Base-by-base conservation (phyloP, 2,113 vertebrate species). In the Apodemus speciosus region DNA sequence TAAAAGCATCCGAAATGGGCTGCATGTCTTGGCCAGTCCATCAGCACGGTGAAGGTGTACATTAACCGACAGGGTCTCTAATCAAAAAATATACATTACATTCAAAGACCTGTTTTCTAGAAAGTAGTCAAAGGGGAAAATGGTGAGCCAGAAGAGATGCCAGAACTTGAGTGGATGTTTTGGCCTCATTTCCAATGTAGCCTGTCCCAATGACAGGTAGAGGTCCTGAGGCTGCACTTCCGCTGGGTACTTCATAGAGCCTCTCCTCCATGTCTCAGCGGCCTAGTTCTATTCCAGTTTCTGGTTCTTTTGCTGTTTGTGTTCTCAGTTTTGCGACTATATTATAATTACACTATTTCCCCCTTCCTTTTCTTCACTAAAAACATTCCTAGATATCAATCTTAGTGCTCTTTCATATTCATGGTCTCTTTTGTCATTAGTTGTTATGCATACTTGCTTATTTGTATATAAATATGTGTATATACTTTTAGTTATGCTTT, bases 1-100 rank as follows among this genome's bases (percentile, higher is more conserved):
- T 96, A 96, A 97, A 96, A 97, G 95, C 95, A 93, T 93, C 95
- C 68, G 64, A 96, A 96, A 94, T 95, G 85, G 30, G 62, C 81
- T 58, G 40, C 56, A 38, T 9, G 32, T 81, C 88, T 88, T 60
- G 89, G 25, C 77, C 25, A 16, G 91, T 69, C 92, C 85, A 85
- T 96, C 93, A 94, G 94, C 25, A 51, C 81, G 13, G 3, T 6
- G 77, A 92, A 95, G 86, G 75, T 88, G 35, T 85, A 81, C 93
- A 89, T 91, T 96, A 96, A 86, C 77, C 51, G 76, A 88, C 32
- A 56, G 62, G 51, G 75, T 86, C 73, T 75, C 87, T 91, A 91
- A 95, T 79, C 51, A 94, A 88, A 88, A 96, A 96, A 92, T 83
- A 62, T 64, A 89, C 60, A 60, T 88, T 69, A 64, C 14, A 85